Evolutionary conservation across 2,888 invertebrate genomes (phyloP), one percentile per base, ranked within the genome.

Genomic region (Noctua comes): DNA sequence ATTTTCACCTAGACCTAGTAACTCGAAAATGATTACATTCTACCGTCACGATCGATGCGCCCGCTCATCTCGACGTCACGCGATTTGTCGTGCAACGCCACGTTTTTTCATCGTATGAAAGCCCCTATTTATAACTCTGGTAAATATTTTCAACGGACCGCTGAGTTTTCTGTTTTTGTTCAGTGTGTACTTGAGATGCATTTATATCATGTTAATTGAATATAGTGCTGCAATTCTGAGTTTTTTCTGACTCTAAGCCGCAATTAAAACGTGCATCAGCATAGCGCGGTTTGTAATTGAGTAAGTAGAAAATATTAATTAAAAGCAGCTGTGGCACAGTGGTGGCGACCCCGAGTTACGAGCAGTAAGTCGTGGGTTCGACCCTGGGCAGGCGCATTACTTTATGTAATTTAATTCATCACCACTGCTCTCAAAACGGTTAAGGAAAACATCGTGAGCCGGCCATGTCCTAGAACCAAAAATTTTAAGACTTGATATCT

Each of bases 41-140:
- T 51, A 57, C 64, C 78, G 83, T 80, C 76, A 91, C 92, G 92
- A 92, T 92, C 91, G 90, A 91, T 93, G 93, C 91, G 92, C 88
- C 87, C 90, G 89, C 91, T 92, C 92, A 91, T 92, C 92, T 89
- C 90, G 77, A 76, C 88, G 88, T 91, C 96, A 96, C 96, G 96
- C 96, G 93, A 96, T 93, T 91, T 96, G 90, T 92, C 96, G 95
- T 95, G 95, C 89, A 87, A 85, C 82, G 81, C 85, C 86, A 90
- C 91, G 92, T 95, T 95, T 96, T 96, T 96, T 95, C 93, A 94
- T 93, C 91, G 85, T 90, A 94, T 94, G 95, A 95, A 96, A 95
- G 94, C 95, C 91, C 92, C 94, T 93, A 93, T 94, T 95, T 95
- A 94, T 93, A 94, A 95, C 88, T 83, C 91, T 83, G 87, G 91